Base-by-base conservation (phyloP, 1,140 invertebrate genomes). In the Eumeta japonica region DNA sequence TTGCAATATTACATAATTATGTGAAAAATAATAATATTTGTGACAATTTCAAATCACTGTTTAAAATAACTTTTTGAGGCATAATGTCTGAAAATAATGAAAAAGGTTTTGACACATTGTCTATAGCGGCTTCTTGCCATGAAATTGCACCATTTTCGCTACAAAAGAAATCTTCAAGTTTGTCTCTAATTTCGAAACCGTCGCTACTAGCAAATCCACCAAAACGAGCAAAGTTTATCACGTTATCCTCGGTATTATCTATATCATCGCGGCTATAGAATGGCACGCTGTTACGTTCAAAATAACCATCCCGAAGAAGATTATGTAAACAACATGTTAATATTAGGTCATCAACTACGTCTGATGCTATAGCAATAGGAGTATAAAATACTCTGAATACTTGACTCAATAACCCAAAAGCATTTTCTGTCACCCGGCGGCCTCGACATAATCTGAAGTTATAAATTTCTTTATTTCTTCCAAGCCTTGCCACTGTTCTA, bases 301-400 rank as follows among this genome's bases (percentile, higher is more conserved):
- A 17, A 17, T 16, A 17, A 7, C 17, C 34, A 28, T 37, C 27
- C 11, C 35, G 10, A 3, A 37, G 10, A 28, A 37, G 3, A 17
- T 37, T 28, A 16, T 28, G 35, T 14, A 37, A 16, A n/a, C 16
- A 20, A 36, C 34, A 37, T 7, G 35, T 15, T 28, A 13, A 4
- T 11, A 37, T 37, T 4, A 37, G 3, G 13, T 28, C 12, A 16
- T 5, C 13, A 10, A 2, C 3, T 9, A 10, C 16, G 4, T 28
- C 20, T 28, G 35, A 27, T 12, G 9, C 20, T 13, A 28, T 28
- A n/a, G 13, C 27, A 12, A 44, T 39, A 12, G 37, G 28, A n/a
- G 15, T 31, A 17, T 34, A 37, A 34, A 39, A 39, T 16, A 44
- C 17, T 33, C 20, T 18, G 17, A 37, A 44, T 27, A 35, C 33